Percentiles rank a stretch among this genome's conserved stretches.
phyloP scores from a whole-genome alignment of 2,113 vertebrate genomes.

The Calyptommatus sinebrachiatus region DNA sequence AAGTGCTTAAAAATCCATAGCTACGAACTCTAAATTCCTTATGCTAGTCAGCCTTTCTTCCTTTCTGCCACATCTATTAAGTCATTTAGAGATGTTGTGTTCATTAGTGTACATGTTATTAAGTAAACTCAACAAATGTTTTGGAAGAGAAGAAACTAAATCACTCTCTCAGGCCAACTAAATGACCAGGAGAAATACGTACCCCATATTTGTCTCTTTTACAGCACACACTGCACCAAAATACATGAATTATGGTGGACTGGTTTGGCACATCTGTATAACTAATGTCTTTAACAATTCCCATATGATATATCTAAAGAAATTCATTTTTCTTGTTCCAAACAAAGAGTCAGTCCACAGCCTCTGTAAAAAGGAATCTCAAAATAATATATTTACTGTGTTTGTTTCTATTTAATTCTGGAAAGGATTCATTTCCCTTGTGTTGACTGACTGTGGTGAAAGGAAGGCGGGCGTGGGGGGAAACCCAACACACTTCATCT shows the following conservation, averaged over 20 bases:
- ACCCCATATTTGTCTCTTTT: not conserved
- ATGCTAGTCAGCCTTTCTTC: too few relatives aligned
- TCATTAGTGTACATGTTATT: too few relatives aligned
- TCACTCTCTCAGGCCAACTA: not conserved
- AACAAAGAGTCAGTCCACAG: conserved; percentile 50
- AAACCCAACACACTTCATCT: conserved; percentile 43
- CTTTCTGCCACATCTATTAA: too few relatives aligned
- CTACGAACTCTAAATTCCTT: too few relatives aligned
- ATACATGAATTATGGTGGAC: conserved; percentile 37
- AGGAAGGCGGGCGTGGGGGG: not conserved
- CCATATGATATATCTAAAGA: conserved; percentile 62
- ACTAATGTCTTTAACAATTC: conserved; percentile 39
- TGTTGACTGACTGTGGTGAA: conserved; percentile 35
- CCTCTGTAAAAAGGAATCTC: conserved; percentile 66
- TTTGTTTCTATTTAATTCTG: conserved; percentile 48
- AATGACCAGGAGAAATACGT: too few relatives aligned
- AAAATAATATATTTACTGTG: conserved; percentile 66
- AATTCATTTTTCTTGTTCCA: conserved; percentile 35
- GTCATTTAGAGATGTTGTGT: too few relatives aligned
- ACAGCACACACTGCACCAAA: not conserved
- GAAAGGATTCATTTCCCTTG: conserved; percentile 59
- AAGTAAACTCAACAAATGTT: not conserved
- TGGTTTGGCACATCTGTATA: conserved; percentile 41
- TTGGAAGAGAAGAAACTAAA: not conserved
- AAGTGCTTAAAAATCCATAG: too few relatives aligned